Evolutionary conservation across 2,797 vertebrate genomes (phyloP), one percentile per base, ranked within the genome.

Genomic region (Sebastes steindachneri): DNA sequence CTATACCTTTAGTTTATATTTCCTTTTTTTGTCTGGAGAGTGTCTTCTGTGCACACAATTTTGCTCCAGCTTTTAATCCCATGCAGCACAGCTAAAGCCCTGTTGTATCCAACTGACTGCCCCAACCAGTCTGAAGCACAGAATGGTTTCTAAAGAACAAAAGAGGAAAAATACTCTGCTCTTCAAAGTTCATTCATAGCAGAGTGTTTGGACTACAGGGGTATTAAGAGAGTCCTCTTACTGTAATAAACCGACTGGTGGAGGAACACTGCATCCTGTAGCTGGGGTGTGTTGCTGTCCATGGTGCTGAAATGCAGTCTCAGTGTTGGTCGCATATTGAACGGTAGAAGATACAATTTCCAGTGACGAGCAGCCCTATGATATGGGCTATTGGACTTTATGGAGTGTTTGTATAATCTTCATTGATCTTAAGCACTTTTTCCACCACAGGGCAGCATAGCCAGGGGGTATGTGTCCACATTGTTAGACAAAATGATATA

Each of bases 291-390:
- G 68, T 73, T 33, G 74, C 89, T 92, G 85, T 90, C 90, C 89
- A 0, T 71, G 88, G 91, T 89, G 74, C 90, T 92, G 87, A 91
- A 89, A 64, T 2, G n/a, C 51, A 71, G 73, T 58, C 37, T 73
- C 26, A 69, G n/a, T 23, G 6, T 14, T n/a, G 9, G 17, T 60
- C 37, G 31, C 26, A 59, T 68, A 68, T n/a, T 73, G 58, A 68
- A 28, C 53, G 59, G 19, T 1, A 29, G 31, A 53, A 26, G 2
- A 68, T 63, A 7, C 8, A 1, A 41, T 48, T 72, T 74, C 37
- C 11, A 66, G 3, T 57, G 60, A 66, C 58, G 57, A 70, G 28
- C 65, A 0, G 1, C 48, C 11, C 51, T 25, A 11, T 66, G 65
- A 55, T 19, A 64, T 15, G 63, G 64, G 9, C 31, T 76, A 12